Evolutionary conservation across 2,888 invertebrate species (phyloP).

Genomic region (Aleiodes testaceus): DNA sequence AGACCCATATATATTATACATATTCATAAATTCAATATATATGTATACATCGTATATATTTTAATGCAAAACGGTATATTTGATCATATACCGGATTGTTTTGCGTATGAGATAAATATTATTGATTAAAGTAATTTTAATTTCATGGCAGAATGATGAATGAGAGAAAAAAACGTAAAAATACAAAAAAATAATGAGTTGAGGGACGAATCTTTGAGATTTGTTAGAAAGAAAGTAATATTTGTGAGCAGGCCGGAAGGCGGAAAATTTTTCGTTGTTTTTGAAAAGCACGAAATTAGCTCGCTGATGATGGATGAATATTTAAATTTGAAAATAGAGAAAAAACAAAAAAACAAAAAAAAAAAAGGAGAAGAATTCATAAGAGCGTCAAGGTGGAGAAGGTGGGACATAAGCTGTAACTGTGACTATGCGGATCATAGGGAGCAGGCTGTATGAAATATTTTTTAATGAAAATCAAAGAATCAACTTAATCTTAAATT

Average conservation of each 20-base stretch:
- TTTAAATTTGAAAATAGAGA: slow-evolving; percentile 33
- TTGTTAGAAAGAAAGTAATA: slow-evolving; percentile 49
- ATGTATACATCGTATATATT: slow-evolving; percentile 62
- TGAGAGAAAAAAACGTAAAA: slow-evolving; percentile 50
- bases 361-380: slow-evolving; percentile 30
- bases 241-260: slow-evolving; percentile 26
- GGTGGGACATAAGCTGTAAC: slow-evolving; percentile 70
- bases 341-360: slow-evolving; percentile 41
- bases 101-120: slow-evolving; percentile 54
- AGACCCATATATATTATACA: slow-evolving; percentile 54
- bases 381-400: slow-evolving; percentile 52
- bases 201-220: slow-evolving; percentile 17
- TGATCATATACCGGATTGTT: slow-evolving; percentile 59
- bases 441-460: slow-evolving; percentile 67
- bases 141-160: slow-evolving; percentile 46
- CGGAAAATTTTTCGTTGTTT: slow-evolving; percentile 39
- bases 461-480: slow-evolving; percentile 40
- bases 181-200: no score
- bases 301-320: slow-evolving; percentile 49
- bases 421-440: slow-evolving; percentile 73
- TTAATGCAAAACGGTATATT: slow-evolving; percentile 64
- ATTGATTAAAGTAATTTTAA: slow-evolving; percentile 45
- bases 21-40: slow-evolving; percentile 39
- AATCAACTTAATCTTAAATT: slow-evolving; percentile 28
- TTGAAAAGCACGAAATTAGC: slow-evolving; percentile 49